phyloP scores from a whole-genome alignment of 2,888 invertebrate genomes.

The Cheilosia grossa region DNA sequence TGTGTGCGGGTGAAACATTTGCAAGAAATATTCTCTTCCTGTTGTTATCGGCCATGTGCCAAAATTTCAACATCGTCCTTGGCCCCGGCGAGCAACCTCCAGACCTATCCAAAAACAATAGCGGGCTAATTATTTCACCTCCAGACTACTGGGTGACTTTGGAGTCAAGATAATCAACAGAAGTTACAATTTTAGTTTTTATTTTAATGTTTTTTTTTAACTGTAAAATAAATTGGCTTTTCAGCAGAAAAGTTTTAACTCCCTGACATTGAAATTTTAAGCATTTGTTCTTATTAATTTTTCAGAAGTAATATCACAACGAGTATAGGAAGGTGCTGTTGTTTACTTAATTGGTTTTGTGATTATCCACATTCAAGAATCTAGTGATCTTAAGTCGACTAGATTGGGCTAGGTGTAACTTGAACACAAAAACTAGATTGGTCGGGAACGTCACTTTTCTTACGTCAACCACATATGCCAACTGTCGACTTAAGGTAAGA shows the following conservation, averaged over 20 bases:
- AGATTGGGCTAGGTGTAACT: no score
- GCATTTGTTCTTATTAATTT: background rate
- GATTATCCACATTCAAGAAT: no score
- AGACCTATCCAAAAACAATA: conserved; percentile 80
- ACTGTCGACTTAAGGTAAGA: no score
- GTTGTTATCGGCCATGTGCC: conserved; percentile 86
- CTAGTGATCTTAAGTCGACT: no score
- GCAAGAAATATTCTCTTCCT: conserved; percentile 87
- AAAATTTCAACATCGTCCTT: conserved; percentile 86
- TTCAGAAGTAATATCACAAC: background rate
- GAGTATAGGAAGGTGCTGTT: no score
- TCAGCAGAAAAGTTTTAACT: no score
- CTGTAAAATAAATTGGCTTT: no score
- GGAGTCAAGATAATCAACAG: conserved; percentile 25
- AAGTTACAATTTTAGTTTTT: background rate
- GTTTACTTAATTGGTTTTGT: no score
- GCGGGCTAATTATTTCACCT: conserved; percentile 85
- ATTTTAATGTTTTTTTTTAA: background rate
- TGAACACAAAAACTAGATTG: no score
- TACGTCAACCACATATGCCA: no score
- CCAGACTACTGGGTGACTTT: conserved; percentile 86
- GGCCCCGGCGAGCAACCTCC: conserved; percentile 84
- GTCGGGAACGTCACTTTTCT: no score
- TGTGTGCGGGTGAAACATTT: conserved; percentile 89
- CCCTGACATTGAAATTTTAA: no score